Evolutionary conservation across 2,797 vertebrate genomes (phyloP), one percentile per base, ranked within the genome.

Genomic region (Gymnocypris eckloni): DNA sequence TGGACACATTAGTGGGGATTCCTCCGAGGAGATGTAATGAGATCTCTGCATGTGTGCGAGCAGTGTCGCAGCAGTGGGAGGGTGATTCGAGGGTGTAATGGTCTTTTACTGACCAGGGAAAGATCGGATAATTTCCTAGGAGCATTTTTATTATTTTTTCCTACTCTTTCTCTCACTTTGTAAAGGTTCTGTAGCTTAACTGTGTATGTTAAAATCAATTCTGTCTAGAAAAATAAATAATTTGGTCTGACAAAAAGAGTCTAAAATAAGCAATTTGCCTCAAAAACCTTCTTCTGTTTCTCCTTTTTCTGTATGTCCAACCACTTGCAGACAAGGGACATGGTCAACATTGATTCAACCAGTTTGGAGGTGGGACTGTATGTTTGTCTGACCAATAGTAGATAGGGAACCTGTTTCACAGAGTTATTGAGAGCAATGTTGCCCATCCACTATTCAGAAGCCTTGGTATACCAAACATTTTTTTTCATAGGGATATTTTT

Each of bases 41-140:
- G 86, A 86, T 78, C 84, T 72, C 84, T 66, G 84, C 78, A 86
- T 81, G 84, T 45, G 33, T 86, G 54, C 70, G 18, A 80, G 37
- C 69, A 25, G 54, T 75, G 48, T 81, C 84, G 33, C 84, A 86
- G 78, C 41, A 43, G 13, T 50, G 28, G 25, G 75, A 59, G 39
- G 20, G 45, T 11, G 41, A 25, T 76, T 61, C 22, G 45, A 39
- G 22, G 43, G 37, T 39, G 45, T 50, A 91, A 92, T 91, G 89
- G 82, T 85, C 88, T 91, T 92, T 91, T 84, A 86, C 90, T 83
- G 89, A 90, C 90, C 81, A 90, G 90, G 78, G 84, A 90, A 89
- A 90, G 13, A 33, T 16, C 5, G 1, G 33, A 88, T 56, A 20
- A 71, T 81, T 86, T 79, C 82, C 11, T 4, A 82, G 43, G 92